These are phyloP conservation scores for Venustaconcha ellipsiformis DNA, from an alignment of 1,140 invertebrate species.

Conservation along the genomic window DNA sequence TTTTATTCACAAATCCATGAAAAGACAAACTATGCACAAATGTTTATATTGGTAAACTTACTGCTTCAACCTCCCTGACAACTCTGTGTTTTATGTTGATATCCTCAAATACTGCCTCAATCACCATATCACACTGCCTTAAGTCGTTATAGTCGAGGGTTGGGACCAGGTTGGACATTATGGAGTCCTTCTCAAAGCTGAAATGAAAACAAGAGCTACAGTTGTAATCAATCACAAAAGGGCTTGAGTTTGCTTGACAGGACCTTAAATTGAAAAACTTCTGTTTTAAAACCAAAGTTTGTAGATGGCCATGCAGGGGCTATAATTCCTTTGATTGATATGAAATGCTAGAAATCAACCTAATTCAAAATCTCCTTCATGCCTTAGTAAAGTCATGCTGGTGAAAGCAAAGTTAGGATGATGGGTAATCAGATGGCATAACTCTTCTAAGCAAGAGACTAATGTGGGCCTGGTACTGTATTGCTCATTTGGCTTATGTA, in stretches of 20 bases:
- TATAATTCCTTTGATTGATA: too few species aligned
- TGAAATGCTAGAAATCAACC: not conserved
- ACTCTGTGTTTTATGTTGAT: constrained; percentile 96
- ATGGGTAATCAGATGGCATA: not conserved
- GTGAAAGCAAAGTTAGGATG: not conserved
- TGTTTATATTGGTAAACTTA: constrained; percentile 16
- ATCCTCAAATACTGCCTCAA: constrained; percentile 99
- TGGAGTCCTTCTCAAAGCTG: constrained; percentile 84
- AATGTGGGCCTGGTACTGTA: too few species aligned
- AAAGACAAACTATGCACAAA: too few species aligned
- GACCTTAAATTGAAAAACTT: too few species aligned
- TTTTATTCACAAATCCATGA: too few species aligned
- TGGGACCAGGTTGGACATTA: constrained; percentile 82
- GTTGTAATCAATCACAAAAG: not conserved
- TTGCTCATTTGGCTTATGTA: too few species aligned
- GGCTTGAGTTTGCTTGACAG: too few species aligned
- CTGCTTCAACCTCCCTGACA: constrained; percentile 93
- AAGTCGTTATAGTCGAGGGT: constrained; percentile 91
- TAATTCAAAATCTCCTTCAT: not conserved
- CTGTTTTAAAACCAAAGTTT: too few species aligned
- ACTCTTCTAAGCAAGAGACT: not conserved
- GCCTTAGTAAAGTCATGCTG: too few species aligned
- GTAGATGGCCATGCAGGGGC: too few species aligned
- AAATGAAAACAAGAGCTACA: constrained; percentile 2
- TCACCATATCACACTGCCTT: constrained; percentile 91